Evolutionary conservation across 2,797 vertebrate species (phyloP), one percentile per base, ranked within the genome.

Genomic region (Chelonia mydas): DNA sequence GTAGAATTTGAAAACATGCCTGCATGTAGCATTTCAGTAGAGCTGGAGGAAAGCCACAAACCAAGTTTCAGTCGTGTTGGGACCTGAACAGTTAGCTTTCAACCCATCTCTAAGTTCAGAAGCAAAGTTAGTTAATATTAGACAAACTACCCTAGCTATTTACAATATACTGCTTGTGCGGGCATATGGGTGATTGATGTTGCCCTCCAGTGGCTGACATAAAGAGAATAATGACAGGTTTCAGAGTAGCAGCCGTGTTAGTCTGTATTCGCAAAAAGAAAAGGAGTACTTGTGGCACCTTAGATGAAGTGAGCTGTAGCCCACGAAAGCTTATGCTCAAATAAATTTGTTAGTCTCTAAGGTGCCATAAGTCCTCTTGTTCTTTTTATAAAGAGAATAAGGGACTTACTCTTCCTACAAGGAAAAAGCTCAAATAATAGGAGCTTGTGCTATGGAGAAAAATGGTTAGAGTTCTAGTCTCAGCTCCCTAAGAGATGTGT

Each of bases 101-200:
- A 28, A 59, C 28, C 27, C 57, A 59, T 27, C 57, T 59, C 57
- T 59, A 83, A 45, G 51, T 47, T 4, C 79, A 31, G 37, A 92
- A 3, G 28, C n/a, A 84, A 0, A 2, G 11, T 1, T 54, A 57
- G 41, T 59, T 49, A 2, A 72, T 11, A 15, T 23, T 59, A 59
- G 33, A 28, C 81, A 50, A 94, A 79, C 15, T 83, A 45, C 3
- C 1, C 68, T 5, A 65, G 77, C 74, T 87, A 72, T 2, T 76
- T 82, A 25, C 21, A 81, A 2, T 31, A 28, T 53, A 49, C 23
- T 74, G 68, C 25, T 51, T 57, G 28, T 19, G 21, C 0, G 0
- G 57, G 11, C 33, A 31, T 16, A 13, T 37, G 53, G 5, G 3
- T 78, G 12, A 15, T 41, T 19, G 84, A 3, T 37, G 3, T 7